Conservation (phyloP, 2,113 vertebrate species). For the Crocuta crocuta region DNA sequence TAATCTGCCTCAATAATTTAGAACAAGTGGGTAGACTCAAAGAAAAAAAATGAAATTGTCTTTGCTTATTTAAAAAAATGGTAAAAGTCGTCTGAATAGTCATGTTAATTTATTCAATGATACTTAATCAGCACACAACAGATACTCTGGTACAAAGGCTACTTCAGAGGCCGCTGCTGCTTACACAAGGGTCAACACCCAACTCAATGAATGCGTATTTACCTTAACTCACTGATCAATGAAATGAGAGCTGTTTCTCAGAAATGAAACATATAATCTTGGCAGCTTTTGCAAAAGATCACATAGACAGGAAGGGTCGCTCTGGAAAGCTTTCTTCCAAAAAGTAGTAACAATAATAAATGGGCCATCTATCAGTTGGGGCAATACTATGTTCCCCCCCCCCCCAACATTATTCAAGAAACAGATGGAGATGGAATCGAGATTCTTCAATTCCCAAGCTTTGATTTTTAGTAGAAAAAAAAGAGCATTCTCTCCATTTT, state of each 20-base stretch:
- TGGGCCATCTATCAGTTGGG: conserved; percentile 57
- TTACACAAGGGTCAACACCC: not conserved
- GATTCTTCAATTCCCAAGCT: not conserved
- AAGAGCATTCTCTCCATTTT: not conserved
- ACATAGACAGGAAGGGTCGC: conserved; percentile 60
- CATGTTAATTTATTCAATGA: not conserved
- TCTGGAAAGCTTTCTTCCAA: conserved; percentile 63
- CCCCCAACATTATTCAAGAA: conserved; percentile 64
- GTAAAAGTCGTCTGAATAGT: not conserved
- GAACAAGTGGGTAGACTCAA: not conserved
- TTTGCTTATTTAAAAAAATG: not conserved
- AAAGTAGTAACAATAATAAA: conserved; percentile 73
- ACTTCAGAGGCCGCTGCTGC: not conserved
- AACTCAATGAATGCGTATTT: not conserved
- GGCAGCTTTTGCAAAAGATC: conserved; percentile 73
- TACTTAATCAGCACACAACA: not conserved
- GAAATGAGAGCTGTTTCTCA: conserved; percentile 41
- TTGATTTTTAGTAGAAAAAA: not conserved
- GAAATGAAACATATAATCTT: not conserved
- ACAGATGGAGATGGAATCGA: not conserved
- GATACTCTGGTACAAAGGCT: not conserved
- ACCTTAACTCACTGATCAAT: not conserved
- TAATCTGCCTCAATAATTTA: not conserved
- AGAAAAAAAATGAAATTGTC: not conserved
- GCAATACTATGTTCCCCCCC: not conserved